Evolutionary conservation across 2,888 invertebrate genomes (phyloP), one percentile per base, ranked within the genome.

Genomic region (Ophioninae sp.): DNA sequence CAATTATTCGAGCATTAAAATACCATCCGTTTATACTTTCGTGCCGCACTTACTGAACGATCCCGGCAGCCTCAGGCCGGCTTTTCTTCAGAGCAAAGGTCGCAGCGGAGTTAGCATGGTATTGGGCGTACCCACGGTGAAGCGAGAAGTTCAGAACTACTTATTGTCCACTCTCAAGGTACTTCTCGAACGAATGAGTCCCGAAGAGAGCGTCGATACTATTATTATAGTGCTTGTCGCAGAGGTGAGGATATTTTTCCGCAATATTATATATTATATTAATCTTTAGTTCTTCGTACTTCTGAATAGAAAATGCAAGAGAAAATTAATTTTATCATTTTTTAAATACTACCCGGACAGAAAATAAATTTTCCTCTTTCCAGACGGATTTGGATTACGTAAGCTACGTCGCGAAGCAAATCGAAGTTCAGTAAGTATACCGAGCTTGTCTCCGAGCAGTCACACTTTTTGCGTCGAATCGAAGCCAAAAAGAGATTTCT

Each of bases 71-170:
- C 93, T 98, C 78, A 94, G 95, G 79, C 97, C 98, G 1, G 96
- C 96, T 10, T 96, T 96, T 92, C 94, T 96, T 87, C 94, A 97
- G 92, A 96, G 96, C 51, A 95, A 95, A 85, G 96, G 96, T 2
- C 94, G 97, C 79, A 94, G 94, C 9, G 96, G 96, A 86, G 97
- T 96, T 0, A 96, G 97, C 71, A 94, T 98, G 83, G 97, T 98
- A 0, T 94, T 98, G 69, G 99, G 98, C 0, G 95, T 99, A 84
- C 98, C 98, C 0, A 98, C 98, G 0, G 98, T 99, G 7, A 96
- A 96, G 88, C 94, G 99, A 63, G 97, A 97, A 86, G 97, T 97
- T 87, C 97, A 98, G 90, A 96, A 95, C 87, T 99, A 99, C 93
- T 94, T 99, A 59, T 94, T 97, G 93, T 95, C 96, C 39, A 98